phyloP scores from a whole-genome alignment of 2,888 invertebrate genomes.

The Eupelmus urozonus region DNA sequence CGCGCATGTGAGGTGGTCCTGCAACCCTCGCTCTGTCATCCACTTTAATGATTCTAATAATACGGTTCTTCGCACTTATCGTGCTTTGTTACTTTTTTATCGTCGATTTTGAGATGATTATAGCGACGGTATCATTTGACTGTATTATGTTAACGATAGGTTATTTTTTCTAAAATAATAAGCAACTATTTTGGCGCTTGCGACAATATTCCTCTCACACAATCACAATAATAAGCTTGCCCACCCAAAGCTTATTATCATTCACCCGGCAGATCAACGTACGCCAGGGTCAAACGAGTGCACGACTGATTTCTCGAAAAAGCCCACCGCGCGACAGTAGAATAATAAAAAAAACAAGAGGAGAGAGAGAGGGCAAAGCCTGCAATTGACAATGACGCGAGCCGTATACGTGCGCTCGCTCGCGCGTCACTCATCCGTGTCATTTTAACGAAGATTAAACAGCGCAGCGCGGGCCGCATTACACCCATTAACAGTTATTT shows the following conservation, averaged over 20 bases:
- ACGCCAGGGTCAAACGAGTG: no score
- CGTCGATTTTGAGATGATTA: no score
- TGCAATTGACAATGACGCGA: slow-evolving; percentile 57
- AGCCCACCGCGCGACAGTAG: neutral
- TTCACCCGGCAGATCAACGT: no score
- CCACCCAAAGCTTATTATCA: neutral
- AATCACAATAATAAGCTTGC: no score
- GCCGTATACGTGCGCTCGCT: neutral
- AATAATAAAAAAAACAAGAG: neutral
- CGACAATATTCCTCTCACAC: no score
- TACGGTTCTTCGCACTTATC: neutral
- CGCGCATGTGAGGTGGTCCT: neutral
- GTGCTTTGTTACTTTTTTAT: no score
- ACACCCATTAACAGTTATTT: slow-evolving; percentile 73
- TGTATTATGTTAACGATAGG: no score
- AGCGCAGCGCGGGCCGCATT: slow-evolving; percentile 70
- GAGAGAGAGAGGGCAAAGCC: slow-evolving; percentile 5
- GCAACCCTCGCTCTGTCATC: slow-evolving; percentile 34
- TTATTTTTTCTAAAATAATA: no score
- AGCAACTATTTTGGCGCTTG: no score
- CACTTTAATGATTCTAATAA: slow-evolving; percentile 41
- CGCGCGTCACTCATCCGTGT: slow-evolving; percentile 57
- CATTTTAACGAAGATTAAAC: slow-evolving; percentile 74
- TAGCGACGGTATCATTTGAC: no score
- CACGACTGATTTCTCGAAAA: slow-evolving; percentile 64